phyloP scores from a whole-genome alignment of 2,113 vertebrate species.

The Pantherophis guttatus region DNA sequence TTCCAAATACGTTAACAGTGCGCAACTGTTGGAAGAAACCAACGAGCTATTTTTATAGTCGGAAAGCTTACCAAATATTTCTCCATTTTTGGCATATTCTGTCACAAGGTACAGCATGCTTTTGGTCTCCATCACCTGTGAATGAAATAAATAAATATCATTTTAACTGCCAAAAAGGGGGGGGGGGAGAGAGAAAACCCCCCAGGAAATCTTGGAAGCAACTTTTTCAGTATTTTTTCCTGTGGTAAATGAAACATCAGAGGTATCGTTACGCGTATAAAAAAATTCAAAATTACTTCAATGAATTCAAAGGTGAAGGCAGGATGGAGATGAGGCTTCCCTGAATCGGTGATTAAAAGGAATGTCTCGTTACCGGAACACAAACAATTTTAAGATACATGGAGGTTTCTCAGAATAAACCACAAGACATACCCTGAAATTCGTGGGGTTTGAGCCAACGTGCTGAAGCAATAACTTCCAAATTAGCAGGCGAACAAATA shows the following conservation, averaged over 20 bases:
- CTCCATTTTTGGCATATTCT: slow-evolving; percentile 97
- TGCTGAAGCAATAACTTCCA: neutral
- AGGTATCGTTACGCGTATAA: neutral
- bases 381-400: neutral
- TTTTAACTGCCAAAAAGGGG: slow-evolving; percentile 6
- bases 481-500: neutral
- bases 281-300: neutral
- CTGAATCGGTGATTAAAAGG: neutral
- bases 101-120: slow-evolving; percentile 99
- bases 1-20: neutral
- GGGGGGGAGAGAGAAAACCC: neutral
- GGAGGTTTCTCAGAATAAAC: neutral
- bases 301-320: neutral
- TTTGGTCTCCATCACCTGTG: slow-evolving; percentile 98
- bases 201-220: neutral
- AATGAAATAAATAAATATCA: slow-evolving; percentile 47
- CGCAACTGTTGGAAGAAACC: neutral
- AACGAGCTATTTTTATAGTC: neutral
- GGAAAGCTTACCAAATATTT: slow-evolving; percentile 90
- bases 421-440: neutral
- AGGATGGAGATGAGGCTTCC: neutral
- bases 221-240: neutral
- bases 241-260: neutral
- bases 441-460: neutral
- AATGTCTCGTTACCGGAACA: neutral